A percentile compares a stretch with the other conserved stretches of the same genome.
phyloP scores from a whole-genome alignment of 2,797 vertebrate species.

The Parambassis ranga region DNA sequence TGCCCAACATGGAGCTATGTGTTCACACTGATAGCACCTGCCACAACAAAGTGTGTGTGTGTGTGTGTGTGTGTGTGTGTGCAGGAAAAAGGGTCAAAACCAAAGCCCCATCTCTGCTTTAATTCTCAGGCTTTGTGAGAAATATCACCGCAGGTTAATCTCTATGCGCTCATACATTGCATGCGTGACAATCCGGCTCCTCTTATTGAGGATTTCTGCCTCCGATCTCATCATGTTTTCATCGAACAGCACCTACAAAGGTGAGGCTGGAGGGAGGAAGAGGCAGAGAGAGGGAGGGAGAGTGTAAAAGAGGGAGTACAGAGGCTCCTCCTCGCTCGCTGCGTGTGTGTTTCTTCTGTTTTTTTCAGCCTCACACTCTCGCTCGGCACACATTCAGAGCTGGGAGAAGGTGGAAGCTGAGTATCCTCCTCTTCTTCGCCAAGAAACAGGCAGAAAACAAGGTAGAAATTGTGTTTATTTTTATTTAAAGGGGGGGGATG shows the following conservation, averaged over 20 bases:
- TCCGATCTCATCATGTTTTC: slow-evolving; percentile 46
- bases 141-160: slow-evolving; percentile 48
- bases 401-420: slow-evolving; percentile 20
- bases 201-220: slow-evolving; percentile 32
- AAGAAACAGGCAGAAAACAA: slow-evolving; percentile 24
- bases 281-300: slow-evolving; percentile 26
- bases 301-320: slow-evolving; percentile 53
- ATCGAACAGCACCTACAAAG: slow-evolving; percentile 58
- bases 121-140: slow-evolving; percentile 30
- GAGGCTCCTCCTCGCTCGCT: slow-evolving; percentile 72
- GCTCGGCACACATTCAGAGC: slow-evolving; percentile 59
- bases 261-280: slow-evolving; percentile 41
- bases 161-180: neutral
- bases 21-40: slow-evolving; percentile 16
- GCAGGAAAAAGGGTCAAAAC: neutral
- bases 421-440: slow-evolving; percentile 10
- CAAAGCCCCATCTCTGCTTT: slow-evolving; percentile 21
- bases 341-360: slow-evolving; percentile 65
- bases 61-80: neutral
- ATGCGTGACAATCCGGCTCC: slow-evolving; percentile 13
- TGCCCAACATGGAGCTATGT: neutral
- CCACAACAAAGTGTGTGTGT: slow-evolving; percentile 5
- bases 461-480: slow-evolving; percentile 50
- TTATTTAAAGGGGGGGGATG: slow-evolving; percentile 33
- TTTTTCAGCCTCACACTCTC: slow-evolving; percentile 61